Percentiles rank a stretch among this genome's conserved stretches.
Conservation (phyloP, 2,113 vertebrate genomes). For the Gallinago undulata region DNA sequence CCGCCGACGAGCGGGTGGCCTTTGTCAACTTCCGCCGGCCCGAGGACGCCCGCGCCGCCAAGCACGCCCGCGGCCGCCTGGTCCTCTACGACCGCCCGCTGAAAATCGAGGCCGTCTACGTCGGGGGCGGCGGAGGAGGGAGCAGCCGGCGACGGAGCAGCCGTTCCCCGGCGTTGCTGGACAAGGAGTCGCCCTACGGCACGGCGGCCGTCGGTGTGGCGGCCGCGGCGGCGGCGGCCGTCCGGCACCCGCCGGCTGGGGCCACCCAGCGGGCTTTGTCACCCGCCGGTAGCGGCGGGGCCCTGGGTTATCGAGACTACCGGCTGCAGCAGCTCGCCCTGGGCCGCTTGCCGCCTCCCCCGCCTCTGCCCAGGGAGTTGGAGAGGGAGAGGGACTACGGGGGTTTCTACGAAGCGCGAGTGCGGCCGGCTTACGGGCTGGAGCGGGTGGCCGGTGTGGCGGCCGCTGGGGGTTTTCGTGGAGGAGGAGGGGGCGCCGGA, state of each 20-base stretch:
- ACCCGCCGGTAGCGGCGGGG: slow-evolving; percentile 76
- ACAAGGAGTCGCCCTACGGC: slow-evolving; percentile 78
- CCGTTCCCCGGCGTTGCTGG: slow-evolving; percentile 83
- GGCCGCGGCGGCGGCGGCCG: slow-evolving; percentile 74
- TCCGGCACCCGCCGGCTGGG: slow-evolving; percentile 75
- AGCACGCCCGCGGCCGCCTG: slow-evolving; percentile 89
- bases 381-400: slow-evolving; percentile 91
- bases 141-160: slow-evolving; percentile 85
- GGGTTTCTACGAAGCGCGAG: slow-evolving; percentile 87
- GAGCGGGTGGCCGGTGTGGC: slow-evolving; percentile 79
- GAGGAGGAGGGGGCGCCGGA: slow-evolving; percentile 48
- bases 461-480: slow-evolving; percentile 80
- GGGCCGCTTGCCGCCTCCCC: slow-evolving; percentile 88
- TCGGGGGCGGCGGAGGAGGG: slow-evolving; percentile 61
- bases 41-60: slow-evolving; percentile 92
- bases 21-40: slow-evolving; percentile 94
- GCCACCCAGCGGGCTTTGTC: slow-evolving; percentile 84
- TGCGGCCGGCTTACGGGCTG: slow-evolving; percentile 84
- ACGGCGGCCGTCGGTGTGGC: slow-evolving; percentile 60
- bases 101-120: slow-evolving; percentile 92
- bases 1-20: slow-evolving; percentile 87
- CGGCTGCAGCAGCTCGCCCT: slow-evolving; percentile 91
- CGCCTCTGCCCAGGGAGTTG: slow-evolving; percentile 86
- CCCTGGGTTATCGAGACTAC: slow-evolving; percentile 92
- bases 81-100: slow-evolving; percentile 93